Evolutionary conservation across 2,888 invertebrate genomes (phyloP).

Genomic region (Caenorhabditis japonica): DNA sequence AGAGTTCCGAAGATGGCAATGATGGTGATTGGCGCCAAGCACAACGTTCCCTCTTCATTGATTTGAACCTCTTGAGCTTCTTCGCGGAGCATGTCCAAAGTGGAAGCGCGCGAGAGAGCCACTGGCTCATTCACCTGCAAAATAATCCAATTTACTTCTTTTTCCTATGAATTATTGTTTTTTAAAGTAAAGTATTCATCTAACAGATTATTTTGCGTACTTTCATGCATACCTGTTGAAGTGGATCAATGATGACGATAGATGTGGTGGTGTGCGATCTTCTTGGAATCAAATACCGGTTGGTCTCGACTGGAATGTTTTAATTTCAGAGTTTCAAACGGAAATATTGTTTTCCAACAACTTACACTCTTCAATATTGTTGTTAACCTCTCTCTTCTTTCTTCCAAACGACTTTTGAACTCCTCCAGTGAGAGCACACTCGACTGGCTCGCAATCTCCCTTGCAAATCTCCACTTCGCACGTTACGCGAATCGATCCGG

Average conservation of each 20-base stretch:
- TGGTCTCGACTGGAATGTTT: constrained; percentile 73
- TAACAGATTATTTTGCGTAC: too few relatives aligned
- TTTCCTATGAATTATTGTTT: too few relatives aligned
- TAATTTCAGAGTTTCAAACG: neutral
- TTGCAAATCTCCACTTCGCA: constrained; percentile 77
- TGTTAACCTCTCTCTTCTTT: constrained; percentile 73
- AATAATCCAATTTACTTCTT: too few relatives aligned
- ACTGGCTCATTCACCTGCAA: constrained; percentile 69
- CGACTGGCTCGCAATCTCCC: constrained; percentile 74
- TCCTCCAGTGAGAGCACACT: constrained; percentile 71
- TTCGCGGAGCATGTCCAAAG: constrained; percentile 58
- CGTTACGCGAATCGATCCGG: constrained; percentile 72
- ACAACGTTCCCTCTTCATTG: constrained; percentile 47
- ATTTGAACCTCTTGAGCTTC: constrained; percentile 56
- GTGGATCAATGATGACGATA: constrained; percentile 75
- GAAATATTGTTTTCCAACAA: neutral
- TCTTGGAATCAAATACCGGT: constrained; percentile 74
- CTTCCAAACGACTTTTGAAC: constrained; percentile 73
- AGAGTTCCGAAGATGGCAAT: constrained; percentile 71
- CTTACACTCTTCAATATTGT: constrained; percentile 66
- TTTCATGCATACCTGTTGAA: constrained; percentile 67
- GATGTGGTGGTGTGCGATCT: constrained; percentile 73
- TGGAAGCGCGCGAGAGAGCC: constrained; percentile 60
- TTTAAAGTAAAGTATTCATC: too few relatives aligned
- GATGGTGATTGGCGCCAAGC: constrained; percentile 69